Evolutionary conservation across 2,888 invertebrate species (phyloP).

Genomic region (Andrena hattorfiana): DNA sequence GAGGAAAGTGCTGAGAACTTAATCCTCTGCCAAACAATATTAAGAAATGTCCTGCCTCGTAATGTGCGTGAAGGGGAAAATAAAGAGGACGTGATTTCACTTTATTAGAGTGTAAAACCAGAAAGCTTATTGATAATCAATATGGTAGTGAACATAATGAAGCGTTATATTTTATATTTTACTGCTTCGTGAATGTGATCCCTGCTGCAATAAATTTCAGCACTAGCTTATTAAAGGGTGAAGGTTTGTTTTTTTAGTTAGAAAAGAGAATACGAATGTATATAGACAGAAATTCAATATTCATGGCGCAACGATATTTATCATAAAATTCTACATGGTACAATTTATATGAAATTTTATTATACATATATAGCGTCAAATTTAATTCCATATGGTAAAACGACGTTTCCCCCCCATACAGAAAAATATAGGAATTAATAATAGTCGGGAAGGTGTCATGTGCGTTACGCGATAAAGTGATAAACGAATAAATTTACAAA

Average conservation of each 20-base stretch:
- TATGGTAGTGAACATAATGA: not conserved
- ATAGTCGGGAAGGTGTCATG: not conserved
- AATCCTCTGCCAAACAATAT: no score
- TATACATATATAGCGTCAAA: not conserved
- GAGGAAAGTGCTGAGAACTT: no score
- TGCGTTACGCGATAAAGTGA: not conserved
- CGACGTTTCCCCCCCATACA: not conserved
- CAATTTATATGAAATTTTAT: not conserved
- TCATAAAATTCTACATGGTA: not conserved
- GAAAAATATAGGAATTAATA: not conserved
- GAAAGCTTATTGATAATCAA: not conserved
- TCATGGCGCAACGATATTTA: not conserved
- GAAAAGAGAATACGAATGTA: no score
- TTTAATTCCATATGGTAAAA: not conserved
- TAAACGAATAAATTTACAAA: conserved; percentile 32
- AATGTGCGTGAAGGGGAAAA: no score
- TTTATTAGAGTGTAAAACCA: not conserved
- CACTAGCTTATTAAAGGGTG: not conserved
- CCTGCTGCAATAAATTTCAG: no score
- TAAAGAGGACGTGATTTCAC: no score
- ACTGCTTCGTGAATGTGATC: no score
- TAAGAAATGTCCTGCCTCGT: no score
- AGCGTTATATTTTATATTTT: no score
- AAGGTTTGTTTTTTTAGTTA: not conserved
- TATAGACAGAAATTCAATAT: no score